These are phyloP conservation scores for Cynaeus angustus DNA, from an alignment of 2,888 invertebrate genomes.

Conservation along the genomic window DNA sequence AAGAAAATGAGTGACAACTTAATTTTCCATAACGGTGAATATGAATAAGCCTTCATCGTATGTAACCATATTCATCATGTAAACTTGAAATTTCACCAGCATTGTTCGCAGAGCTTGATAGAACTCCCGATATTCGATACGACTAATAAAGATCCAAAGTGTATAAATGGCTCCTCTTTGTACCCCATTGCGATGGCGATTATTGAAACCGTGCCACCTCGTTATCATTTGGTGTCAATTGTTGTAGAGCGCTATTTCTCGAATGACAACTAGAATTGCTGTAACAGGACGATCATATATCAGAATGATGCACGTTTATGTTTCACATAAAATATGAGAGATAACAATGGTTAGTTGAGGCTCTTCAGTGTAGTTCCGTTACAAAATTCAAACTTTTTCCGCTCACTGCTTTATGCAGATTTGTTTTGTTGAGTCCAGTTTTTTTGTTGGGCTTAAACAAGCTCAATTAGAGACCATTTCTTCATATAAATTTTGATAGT, in stretches of 20 bases:
- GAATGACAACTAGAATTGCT: slow-evolving; percentile 40
- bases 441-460: slow-evolving; percentile 22
- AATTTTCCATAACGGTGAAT: slow-evolving; percentile 36
- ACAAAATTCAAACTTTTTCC: slow-evolving; percentile 2
- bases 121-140: no score
- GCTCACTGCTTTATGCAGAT: slow-evolving; percentile 17
- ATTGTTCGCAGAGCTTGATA: no score
- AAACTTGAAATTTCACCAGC: no score
- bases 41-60: slow-evolving; percentile 17
- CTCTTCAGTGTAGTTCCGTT: slow-evolving; percentile 7
- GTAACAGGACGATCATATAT: slow-evolving; percentile 39
- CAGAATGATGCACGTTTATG: slow-evolving; percentile 44
- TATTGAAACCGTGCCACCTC: slow-evolving; percentile 24
- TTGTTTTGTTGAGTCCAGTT: slow-evolving; percentile 19
- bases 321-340: slow-evolving; percentile 38
- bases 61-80: slow-evolving; percentile 13
- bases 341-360: slow-evolving; percentile 35
- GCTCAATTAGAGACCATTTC: slow-evolving; percentile 24
- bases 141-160: no score
- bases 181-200: slow-evolving; percentile 28
- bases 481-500: no score
- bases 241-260: slow-evolving; percentile 43
- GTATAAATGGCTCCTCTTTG: slow-evolving; percentile 22
- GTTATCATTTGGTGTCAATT: slow-evolving; percentile 48
- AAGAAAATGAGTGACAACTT: slow-evolving; percentile 41